These are phyloP conservation scores for Oreohelix idahoensis DNA, from an alignment of 1,140 invertebrate species.

Conservation along the genomic window DNA sequence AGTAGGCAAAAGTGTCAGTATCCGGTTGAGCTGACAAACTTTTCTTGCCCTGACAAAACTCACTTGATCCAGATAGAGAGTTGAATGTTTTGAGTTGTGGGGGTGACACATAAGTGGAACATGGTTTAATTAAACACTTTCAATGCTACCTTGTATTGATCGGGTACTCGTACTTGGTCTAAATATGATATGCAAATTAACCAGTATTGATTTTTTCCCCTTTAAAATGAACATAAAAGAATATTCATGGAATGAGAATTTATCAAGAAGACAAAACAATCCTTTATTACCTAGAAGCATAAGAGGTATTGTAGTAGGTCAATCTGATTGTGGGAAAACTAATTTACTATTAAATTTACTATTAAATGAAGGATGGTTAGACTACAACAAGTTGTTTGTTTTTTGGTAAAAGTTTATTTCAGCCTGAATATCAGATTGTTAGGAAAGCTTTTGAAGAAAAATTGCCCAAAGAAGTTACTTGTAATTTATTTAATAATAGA, in stretches of 20 bases:
- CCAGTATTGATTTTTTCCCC: not conserved
- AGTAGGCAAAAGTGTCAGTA: too few relatives aligned
- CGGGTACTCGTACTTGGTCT: too few relatives aligned
- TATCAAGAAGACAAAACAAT: conserved; percentile 1
- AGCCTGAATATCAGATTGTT: not conserved
- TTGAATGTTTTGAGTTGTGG: too few relatives aligned
- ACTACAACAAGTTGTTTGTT: not conserved
- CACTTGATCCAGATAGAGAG: too few relatives aligned
- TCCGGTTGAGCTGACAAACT: too few relatives aligned
- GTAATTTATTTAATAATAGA: conserved; percentile 1
- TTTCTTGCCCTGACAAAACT: too few relatives aligned
- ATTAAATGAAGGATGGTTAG: not conserved
- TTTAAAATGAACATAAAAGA: conserved; percentile 3
- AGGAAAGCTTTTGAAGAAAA: not conserved
- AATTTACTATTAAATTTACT: not conserved
- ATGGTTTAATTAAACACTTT: too few relatives aligned
- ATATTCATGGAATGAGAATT: not conserved
- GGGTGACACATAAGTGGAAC: too few relatives aligned
- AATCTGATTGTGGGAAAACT: conserved; percentile 10
- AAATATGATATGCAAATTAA: too few relatives aligned
- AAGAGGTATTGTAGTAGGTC: conserved; percentile 11
- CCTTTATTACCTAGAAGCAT: not conserved
- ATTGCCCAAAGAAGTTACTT: not conserved
- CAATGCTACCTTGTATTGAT: too few relatives aligned
- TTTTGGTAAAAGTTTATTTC: conserved; percentile 5